Conservation (phyloP, 1,140 invertebrate species). For the Danaus plexippus region DNA sequence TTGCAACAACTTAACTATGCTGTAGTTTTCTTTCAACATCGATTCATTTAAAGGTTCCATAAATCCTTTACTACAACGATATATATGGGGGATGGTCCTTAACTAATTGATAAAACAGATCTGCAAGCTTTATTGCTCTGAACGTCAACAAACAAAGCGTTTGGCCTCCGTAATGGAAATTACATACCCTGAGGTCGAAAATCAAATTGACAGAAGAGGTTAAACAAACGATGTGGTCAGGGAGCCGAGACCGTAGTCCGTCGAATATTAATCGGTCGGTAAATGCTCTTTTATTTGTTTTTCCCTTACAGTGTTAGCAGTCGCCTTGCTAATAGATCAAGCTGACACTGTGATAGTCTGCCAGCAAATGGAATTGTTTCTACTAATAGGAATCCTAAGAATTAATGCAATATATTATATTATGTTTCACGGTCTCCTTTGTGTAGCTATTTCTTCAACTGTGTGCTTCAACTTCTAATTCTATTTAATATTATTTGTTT, state of each 20-base stretch:
- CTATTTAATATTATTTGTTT: too few species aligned
- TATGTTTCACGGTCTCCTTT: too few species aligned
- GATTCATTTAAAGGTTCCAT: too few species aligned
- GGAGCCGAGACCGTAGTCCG: conserved; percentile 56
- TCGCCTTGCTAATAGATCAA: conserved; percentile 29
- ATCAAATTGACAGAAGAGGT: conserved; percentile 71
- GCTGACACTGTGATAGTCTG: conserved; percentile 26
- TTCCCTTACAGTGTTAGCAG: conserved; percentile 41
- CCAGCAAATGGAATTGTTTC: conserved; percentile 12
- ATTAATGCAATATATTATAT: too few species aligned
- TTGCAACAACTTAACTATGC: too few species aligned
- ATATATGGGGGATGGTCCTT: conserved; percentile 5
- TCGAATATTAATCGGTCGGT: conserved; percentile 68
- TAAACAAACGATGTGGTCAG: conserved; percentile 67
- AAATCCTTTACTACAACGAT: not conserved
- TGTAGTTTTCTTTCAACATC: too few species aligned
- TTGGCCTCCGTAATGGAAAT: conserved; percentile 64
- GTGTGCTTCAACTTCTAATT: too few species aligned
- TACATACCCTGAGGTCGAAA: conserved; percentile 67
- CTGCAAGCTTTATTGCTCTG: conserved; percentile 37
- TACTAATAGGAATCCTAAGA: too few species aligned
- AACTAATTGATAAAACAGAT: conserved; percentile 24
- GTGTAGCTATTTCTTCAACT: too few species aligned
- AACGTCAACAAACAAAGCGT: conserved; percentile 56
- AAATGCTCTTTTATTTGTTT: conserved; percentile 70